Percentiles rank a stretch among this genome's conserved stretches.
These are phyloP conservation scores for Gasterosteus nipponicus DNA, from an alignment of 2,113 vertebrate genomes.

Conservation along the genomic window DNA sequence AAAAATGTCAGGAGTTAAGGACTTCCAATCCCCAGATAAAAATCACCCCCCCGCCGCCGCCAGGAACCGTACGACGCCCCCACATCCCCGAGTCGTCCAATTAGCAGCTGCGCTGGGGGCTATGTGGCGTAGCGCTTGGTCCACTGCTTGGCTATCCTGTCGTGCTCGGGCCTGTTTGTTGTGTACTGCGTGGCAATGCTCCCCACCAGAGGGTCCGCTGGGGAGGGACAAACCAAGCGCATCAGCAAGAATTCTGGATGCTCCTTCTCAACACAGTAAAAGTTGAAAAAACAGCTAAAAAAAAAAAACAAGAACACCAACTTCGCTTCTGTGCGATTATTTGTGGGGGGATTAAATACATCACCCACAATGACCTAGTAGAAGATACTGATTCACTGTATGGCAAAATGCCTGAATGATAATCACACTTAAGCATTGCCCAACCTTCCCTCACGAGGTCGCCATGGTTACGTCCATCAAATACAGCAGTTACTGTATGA, in stretches of 20 bases:
- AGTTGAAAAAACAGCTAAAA: too few species aligned
- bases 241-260: neutral
- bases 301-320: too few species aligned
- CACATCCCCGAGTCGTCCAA: constrained; percentile 27
- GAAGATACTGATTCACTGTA: neutral
- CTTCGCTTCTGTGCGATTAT: neutral
- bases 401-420: neutral
- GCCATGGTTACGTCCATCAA: neutral
- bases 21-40: constrained; percentile 71
- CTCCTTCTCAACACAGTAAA: neutral
- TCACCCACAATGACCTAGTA: neutral
- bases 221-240: neutral
- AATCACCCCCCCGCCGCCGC: constrained; percentile 20
- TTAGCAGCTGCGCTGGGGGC: constrained; percentile 29
- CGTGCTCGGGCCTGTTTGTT: constrained; percentile 82
- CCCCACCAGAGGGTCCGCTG: constrained; percentile 84
- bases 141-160: constrained; percentile 86
- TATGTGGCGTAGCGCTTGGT: constrained; percentile 86
- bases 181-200: constrained; percentile 85
- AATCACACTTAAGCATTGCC: neutral
- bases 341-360: neutral
- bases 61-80: neutral
- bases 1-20: constrained; percentile 64
- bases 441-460: neutral
- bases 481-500: neutral